Percentiles rank a stretch among this genome's conserved stretches.
These are phyloP conservation scores for Suricata suricatta DNA, from an alignment of 2,113 vertebrate species.

Conservation along the genomic window DNA sequence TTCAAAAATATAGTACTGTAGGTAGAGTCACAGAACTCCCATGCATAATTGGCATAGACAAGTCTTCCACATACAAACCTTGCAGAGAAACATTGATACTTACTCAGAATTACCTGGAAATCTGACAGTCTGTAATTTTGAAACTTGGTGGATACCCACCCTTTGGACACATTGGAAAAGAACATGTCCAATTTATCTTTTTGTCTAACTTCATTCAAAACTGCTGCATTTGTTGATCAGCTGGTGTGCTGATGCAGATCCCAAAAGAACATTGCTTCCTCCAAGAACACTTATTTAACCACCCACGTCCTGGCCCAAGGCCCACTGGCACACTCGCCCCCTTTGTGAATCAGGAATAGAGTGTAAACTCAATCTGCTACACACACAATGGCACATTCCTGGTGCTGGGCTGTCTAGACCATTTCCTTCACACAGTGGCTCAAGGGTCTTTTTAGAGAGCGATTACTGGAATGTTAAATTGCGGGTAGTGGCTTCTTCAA, in stretches of 20 bases:
- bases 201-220: slow-evolving; percentile 64
- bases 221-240: slow-evolving; percentile 52
- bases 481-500: slow-evolving; percentile 52
- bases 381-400: slow-evolving; percentile 69
- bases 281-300: slow-evolving; percentile 39
- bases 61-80: neutral
- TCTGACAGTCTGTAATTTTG: neutral
- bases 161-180: slow-evolving; percentile 48
- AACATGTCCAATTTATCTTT: slow-evolving; percentile 24
- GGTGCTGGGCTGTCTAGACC: slow-evolving; percentile 78
- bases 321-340: slow-evolving; percentile 52
- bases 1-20: neutral
- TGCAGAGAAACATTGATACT: slow-evolving; percentile 25
- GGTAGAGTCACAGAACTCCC: neutral
- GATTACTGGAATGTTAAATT: slow-evolving; percentile 66
- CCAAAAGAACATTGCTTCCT: slow-evolving; percentile 48
- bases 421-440: slow-evolving; percentile 80
- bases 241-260: slow-evolving; percentile 45
- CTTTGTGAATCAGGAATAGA: slow-evolving; percentile 52
- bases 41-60: slow-evolving; percentile 14
- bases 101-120: slow-evolving; percentile 56
- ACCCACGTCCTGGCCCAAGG: slow-evolving; percentile 53
- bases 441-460: slow-evolving; percentile 60
- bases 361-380: slow-evolving; percentile 56
- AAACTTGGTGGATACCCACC: neutral